Percentiles rank a stretch among this genome's conserved stretches.
Evolutionary conservation across 2,888 invertebrate genomes (phyloP).

Genomic region (Zhengitettix transpicula): DNA sequence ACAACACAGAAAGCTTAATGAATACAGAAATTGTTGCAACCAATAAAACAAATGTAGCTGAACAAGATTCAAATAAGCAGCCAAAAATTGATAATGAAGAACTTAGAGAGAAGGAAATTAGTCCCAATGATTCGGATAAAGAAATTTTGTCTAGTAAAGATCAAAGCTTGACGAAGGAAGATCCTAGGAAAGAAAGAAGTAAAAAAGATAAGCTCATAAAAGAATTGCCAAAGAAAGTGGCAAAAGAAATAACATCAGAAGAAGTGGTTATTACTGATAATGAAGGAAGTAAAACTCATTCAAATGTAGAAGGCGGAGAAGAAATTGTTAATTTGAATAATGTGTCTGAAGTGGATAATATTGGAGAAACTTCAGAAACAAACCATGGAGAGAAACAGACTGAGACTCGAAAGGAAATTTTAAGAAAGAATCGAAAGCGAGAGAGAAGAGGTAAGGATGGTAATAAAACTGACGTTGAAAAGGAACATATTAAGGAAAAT

Average conservation of each 20-base stretch:
- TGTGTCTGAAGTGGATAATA: conserved; percentile 18
- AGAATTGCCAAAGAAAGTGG: conserved; percentile 2
- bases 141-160: conserved; percentile 10
- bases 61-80: not conserved
- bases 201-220: not conserved
- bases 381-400: too few species aligned
- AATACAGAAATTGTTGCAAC: too few species aligned
- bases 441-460: conserved; percentile 4
- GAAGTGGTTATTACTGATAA: not conserved
- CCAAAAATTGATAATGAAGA: conserved; percentile 2
- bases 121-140: conserved; percentile 13
- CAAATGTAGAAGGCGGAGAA: not conserved
- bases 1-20: too few species aligned
- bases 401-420: conserved; percentile 16
- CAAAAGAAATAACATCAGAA: not conserved
- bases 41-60: not conserved
- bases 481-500: not conserved
- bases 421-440: conserved; percentile 15
- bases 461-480: not conserved
- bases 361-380: conserved; percentile 17
- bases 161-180: not conserved
- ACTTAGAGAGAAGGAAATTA: conserved; percentile 14
- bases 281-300: not conserved
- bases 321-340: not conserved
- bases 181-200: conserved; percentile 15